Base-by-base conservation (phyloP, 2,113 vertebrate genomes). In the Pangasianodon gigas region DNA sequence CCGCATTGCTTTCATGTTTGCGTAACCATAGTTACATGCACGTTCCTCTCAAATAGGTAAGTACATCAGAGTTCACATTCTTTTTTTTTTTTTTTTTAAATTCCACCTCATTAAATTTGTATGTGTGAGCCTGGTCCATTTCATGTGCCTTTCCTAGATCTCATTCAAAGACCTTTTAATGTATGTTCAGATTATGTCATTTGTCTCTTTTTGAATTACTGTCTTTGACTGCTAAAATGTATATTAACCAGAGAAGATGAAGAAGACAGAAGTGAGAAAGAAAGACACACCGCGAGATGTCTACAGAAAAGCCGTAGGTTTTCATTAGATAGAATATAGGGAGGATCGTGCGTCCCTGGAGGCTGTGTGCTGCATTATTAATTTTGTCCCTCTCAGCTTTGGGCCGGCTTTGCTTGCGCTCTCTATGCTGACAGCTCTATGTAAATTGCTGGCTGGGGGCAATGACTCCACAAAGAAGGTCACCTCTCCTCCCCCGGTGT, bases 361-460 rank as follows among this genome's bases (percentile, higher is more conserved):
- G 96, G 95, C 93, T 92, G 94, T 88, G 86, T 93, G 94, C 92
- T 94, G 94, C 94, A 93, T 93, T 95, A 95, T 96, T 96, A 95
- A 95, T 95, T 93, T 94, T 93, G 94, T 95, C 92, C 94, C 93
- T 94, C 94, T 95, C 93, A 87, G 92, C 92, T 91, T 90, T 91
- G 91, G 92, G 94, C 86, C 83, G 88, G 90, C 86, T 58, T 85
- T 26, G 87, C 91, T 91, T 88, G 93, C 88, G 87, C 94, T 93
- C 93, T 89, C 91, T 92, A 91, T 94, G 95, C 94, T 92, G 69
- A 94, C 95, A 96, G 95, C 95, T 95, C 95, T 93, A 95, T 97
- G 96, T 95, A 97, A 96, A 97, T 96, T 94, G 71, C 75, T 95
- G 93, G 94, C 96, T 95, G 95, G 95, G 95, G 95, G 96, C 96